Percentiles rank a stretch among this genome's conserved stretches.
Conservation (phyloP, 2,888 invertebrate species). For the Aspidiotus rigidus region DNA sequence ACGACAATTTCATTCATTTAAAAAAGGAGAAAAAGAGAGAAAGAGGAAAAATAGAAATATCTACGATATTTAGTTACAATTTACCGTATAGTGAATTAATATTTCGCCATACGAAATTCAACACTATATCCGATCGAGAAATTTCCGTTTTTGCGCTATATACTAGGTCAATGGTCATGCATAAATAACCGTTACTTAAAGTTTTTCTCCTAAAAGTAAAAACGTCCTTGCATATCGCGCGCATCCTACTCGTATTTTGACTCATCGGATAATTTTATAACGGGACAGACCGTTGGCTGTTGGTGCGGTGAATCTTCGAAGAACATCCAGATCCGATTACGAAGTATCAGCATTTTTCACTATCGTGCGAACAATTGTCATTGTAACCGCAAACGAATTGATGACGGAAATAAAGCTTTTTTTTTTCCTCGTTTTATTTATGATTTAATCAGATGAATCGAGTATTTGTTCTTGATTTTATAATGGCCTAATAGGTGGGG, state of each 20-base stretch:
- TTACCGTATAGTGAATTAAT: too few species aligned
- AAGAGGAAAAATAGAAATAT: too few species aligned
- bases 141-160: too few species aligned
- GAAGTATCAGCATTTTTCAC: background rate
- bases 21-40: too few species aligned
- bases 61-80: too few species aligned
- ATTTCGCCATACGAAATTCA: too few species aligned
- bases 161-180: slow-evolving; percentile 1
- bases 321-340: slow-evolving; percentile 1
- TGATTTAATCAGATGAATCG: slow-evolving; percentile 2
- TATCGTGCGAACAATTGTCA: background rate
- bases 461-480: background rate
- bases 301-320: background rate
- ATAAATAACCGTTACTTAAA: background rate
- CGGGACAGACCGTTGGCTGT: background rate
- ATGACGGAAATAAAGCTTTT: background rate
- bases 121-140: too few species aligned
- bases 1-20: too few species aligned
- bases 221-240: slow-evolving; percentile 26
- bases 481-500: too few species aligned
- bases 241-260: slow-evolving; percentile 9
- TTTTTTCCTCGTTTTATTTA: background rate
- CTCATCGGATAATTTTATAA: slow-evolving; percentile 1
- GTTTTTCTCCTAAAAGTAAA: slow-evolving; percentile 21
- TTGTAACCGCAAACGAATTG: background rate